Conservation (phyloP, 2,797 vertebrate genomes). For the Notoglanidium macrostoma region DNA sequence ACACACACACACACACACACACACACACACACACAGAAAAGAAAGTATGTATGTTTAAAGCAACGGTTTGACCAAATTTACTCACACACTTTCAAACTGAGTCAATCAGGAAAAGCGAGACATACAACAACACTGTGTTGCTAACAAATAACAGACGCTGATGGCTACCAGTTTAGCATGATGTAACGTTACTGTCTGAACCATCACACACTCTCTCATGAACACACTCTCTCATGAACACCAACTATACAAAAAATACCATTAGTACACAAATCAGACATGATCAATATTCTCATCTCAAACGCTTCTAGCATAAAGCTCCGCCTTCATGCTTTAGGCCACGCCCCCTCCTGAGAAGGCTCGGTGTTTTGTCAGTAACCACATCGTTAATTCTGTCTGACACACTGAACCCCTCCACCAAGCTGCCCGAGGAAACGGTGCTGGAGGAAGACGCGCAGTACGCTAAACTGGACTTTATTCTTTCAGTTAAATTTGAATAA, state of each 20-base stretch:
- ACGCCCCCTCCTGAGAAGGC: background rate
- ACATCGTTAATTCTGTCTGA: background rate
- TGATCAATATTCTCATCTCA: background rate
- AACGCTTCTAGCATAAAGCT: background rate
- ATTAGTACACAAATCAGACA: background rate
- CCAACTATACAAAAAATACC: background rate
- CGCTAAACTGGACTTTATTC: background rate
- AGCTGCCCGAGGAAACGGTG: background rate
- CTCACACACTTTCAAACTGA: background rate
- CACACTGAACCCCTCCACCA: background rate
- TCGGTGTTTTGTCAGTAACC: background rate
- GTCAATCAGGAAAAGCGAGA: background rate
- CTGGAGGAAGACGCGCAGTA: background rate
- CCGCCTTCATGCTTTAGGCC: background rate
- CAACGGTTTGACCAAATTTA: background rate
- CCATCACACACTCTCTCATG: background rate
- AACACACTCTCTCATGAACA: background rate
- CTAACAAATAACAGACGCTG: background rate
- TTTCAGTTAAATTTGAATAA: too few species aligned
- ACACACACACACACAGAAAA: background rate
- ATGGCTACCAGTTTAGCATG: background rate
- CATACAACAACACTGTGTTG: background rate
- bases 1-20: constrained; percentile 50
- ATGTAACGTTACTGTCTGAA: background rate
- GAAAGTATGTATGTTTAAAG: background rate